A percentile compares a stretch with the other conserved stretches of the same genome.
phyloP scores from a whole-genome alignment of 1,140 invertebrate genomes.

The Philopotamus ludificatus region DNA sequence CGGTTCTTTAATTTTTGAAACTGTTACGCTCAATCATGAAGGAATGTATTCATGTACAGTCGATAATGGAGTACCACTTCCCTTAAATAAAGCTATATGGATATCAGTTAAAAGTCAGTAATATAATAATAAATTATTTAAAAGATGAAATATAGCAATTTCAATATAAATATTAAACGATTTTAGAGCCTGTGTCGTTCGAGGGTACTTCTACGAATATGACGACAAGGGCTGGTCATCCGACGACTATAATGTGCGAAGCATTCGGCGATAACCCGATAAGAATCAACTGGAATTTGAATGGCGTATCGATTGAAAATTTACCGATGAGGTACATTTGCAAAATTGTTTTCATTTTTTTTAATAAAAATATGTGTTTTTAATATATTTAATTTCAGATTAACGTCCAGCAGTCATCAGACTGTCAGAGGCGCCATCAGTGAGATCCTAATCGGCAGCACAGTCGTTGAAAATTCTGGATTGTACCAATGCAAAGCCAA shows the following conservation, averaged over 20 bases:
- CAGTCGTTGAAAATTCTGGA: slow-evolving; percentile 62
- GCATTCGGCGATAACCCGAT: slow-evolving; percentile 74
- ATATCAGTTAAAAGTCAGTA: slow-evolving; percentile 67
- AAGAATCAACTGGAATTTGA: slow-evolving; percentile 63
- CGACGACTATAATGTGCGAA: slow-evolving; percentile 63
- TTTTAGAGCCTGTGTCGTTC: slow-evolving; percentile 65
- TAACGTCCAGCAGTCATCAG: slow-evolving; percentile 35
- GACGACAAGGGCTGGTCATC: slow-evolving; percentile 57
- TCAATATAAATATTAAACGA: too few relatives aligned
- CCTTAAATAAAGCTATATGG: slow-evolving; percentile 66
- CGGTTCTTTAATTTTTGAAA: slow-evolving; percentile 62
- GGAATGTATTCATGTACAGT: slow-evolving; percentile 77
- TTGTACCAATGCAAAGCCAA: slow-evolving; percentile 74
- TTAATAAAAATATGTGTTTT: slow-evolving; percentile 55
- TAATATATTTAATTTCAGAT: slow-evolving; percentile 22
- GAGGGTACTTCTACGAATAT: slow-evolving; percentile 58
- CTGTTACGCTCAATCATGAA: slow-evolving; percentile 61
- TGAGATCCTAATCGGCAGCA: slow-evolving; percentile 32
- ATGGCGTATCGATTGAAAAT: slow-evolving; percentile 43
- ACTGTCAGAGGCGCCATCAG: slow-evolving; percentile 32
- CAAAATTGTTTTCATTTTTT: slow-evolving; percentile 56
- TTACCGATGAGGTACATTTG: slow-evolving; percentile 27
- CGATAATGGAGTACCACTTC: slow-evolving; percentile 74
- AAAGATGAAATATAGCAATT: too few relatives aligned
- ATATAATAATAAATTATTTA: not conserved